These are phyloP conservation scores for Cyclophora albipunctata DNA, from an alignment of 2,888 invertebrate genomes.

Conservation along the genomic window DNA sequence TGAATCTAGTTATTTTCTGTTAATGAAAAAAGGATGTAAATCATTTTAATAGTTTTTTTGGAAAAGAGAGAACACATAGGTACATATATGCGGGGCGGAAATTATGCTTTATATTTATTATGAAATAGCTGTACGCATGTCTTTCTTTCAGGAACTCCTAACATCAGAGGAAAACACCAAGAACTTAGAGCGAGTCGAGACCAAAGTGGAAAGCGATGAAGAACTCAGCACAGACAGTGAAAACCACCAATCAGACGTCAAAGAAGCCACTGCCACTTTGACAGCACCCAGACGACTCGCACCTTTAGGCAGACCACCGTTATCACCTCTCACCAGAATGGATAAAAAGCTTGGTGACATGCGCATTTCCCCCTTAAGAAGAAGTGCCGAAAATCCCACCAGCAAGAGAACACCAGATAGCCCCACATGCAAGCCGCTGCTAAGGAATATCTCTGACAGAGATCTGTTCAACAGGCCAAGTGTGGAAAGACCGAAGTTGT, in stretches of 20 bases:
- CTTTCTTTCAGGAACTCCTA: slow-evolving; percentile 55
- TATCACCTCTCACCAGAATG: slow-evolving; percentile 48
- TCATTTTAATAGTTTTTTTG: too few relatives aligned
- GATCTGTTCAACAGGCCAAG: slow-evolving; percentile 44
- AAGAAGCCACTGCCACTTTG: slow-evolving; percentile 32
- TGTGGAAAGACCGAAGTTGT: slow-evolving; percentile 54
- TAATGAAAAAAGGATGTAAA: too few relatives aligned
- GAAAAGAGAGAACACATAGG: too few relatives aligned
- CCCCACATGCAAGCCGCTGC: slow-evolving; percentile 31
- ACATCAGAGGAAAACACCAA: slow-evolving; percentile 70
- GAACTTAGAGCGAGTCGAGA: slow-evolving; percentile 63
- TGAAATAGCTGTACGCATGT: too few relatives aligned
- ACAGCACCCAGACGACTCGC: slow-evolving; percentile 39
- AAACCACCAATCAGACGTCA: slow-evolving; percentile 51
- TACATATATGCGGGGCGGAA: too few relatives aligned
- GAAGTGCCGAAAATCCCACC: slow-evolving; percentile 50
- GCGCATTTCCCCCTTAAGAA: slow-evolving; percentile 55
- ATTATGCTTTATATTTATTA: too few relatives aligned
- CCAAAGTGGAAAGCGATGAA: slow-evolving; percentile 72
- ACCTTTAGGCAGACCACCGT: slow-evolving; percentile 55
- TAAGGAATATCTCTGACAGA: slow-evolving; percentile 50
- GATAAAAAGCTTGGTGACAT: slow-evolving; percentile 58
- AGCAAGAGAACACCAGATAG: slow-evolving; percentile 12
- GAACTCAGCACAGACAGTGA: slow-evolving; percentile 66
- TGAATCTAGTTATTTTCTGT: too few relatives aligned